These are phyloP conservation scores for Oncorhynchus masou DNA, from an alignment of 2,113 vertebrate genomes.

Conservation along the genomic window DNA sequence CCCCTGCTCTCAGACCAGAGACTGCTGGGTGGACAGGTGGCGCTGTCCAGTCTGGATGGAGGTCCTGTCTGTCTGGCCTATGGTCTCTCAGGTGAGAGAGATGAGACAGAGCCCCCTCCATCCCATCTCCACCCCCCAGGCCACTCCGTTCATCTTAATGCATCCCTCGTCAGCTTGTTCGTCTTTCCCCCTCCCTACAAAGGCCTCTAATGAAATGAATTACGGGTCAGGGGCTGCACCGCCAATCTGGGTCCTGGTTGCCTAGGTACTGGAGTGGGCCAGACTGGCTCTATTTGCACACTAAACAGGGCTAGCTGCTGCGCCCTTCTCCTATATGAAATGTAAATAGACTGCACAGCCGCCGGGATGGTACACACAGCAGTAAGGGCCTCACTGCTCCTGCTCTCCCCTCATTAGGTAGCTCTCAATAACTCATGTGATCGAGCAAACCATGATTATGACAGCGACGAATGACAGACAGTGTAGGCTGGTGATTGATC, in stretches of 20 bases:
- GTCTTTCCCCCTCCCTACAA: constrained; percentile 67
- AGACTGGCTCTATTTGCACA: constrained; percentile 75
- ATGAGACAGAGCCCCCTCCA: too few relatives aligned
- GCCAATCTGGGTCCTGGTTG: constrained; percentile 72
- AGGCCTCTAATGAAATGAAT: constrained; percentile 79
- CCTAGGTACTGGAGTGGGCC: constrained; percentile 76
- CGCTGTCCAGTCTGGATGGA: not conserved
- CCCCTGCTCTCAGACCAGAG: not conserved
- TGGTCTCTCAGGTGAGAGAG: not conserved
- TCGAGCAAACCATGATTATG: not conserved
- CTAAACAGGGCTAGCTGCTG: constrained; percentile 56
- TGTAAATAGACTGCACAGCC: constrained; percentile 54
- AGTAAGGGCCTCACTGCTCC: not conserved
- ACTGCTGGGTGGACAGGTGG: not conserved
- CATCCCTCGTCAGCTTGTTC: constrained; percentile 33
- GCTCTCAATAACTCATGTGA: constrained; percentile 14
- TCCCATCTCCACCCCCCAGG: not conserved
- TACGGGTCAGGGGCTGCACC: constrained; percentile 73
- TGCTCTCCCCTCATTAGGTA: constrained; percentile 12
- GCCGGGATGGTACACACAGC: constrained; percentile 5
- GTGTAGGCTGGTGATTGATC: not conserved
- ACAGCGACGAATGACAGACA: not conserved
- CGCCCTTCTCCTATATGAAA: constrained; percentile 37
- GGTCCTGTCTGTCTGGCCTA: not conserved
- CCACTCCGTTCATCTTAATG: not conserved